phyloP scores from a whole-genome alignment of 1,140 invertebrate species.

The Mercenaria mercenaria region DNA sequence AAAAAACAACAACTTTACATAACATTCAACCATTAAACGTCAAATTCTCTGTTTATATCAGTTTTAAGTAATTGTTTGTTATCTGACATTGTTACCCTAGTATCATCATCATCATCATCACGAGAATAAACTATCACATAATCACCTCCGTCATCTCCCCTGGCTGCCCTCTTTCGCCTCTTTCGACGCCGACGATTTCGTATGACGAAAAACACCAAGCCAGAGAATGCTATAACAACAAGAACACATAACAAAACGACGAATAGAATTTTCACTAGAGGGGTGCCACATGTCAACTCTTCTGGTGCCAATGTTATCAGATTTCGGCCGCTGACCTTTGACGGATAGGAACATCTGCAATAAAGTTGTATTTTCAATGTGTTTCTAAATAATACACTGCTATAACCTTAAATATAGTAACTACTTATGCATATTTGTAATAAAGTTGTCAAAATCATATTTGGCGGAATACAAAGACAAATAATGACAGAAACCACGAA shows the following conservation, averaged over 20 bases:
- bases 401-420: too few relatives aligned
- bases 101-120: slow-evolving; percentile 32
- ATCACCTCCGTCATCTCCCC: slow-evolving; percentile 7
- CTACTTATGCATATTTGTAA: too few relatives aligned
- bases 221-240: neutral
- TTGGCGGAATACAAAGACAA: too few relatives aligned
- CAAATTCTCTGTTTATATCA: slow-evolving; percentile 30
- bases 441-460: too few relatives aligned
- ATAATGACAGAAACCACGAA: too few relatives aligned
- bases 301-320: neutral
- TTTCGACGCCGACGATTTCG: neutral
- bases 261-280: neutral
- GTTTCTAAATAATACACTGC: too few relatives aligned
- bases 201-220: neutral
- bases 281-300: slow-evolving; percentile 21
- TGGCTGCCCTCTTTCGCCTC: neutral
- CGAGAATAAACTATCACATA: slow-evolving; percentile 48
- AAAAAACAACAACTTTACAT: too few relatives aligned
- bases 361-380: too few relatives aligned
- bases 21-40: too few relatives aligned
- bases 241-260: neutral
- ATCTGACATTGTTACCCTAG: slow-evolving; percentile 27
- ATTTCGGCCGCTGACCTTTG: neutral
- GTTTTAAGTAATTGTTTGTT: neutral
- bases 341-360: slow-evolving; percentile 46